Percentiles rank a stretch among this genome's conserved stretches.
Evolutionary conservation across 2,113 vertebrate species (phyloP).

Genomic region (Mesoclemmys tuberculata): DNA sequence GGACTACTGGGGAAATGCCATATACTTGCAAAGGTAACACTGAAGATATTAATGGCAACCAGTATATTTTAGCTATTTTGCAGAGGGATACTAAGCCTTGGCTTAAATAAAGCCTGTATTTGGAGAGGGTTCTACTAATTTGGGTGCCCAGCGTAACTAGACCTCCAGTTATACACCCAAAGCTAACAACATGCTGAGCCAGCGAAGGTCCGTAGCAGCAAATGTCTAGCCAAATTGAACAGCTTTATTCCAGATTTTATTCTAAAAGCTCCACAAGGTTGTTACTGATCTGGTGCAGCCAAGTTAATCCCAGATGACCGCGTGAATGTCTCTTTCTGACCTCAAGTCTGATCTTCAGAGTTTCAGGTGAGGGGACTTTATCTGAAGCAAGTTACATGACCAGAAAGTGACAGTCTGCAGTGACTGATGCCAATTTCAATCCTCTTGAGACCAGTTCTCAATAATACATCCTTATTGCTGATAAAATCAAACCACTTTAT

Average conservation of each 20-base stretch:
- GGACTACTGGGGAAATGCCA: background rate
- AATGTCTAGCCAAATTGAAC: background rate
- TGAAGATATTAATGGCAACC: background rate
- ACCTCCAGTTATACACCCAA: background rate
- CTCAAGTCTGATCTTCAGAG: background rate
- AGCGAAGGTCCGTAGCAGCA: background rate
- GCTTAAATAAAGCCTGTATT: background rate
- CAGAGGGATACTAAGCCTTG: background rate
- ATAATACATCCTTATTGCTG: background rate
- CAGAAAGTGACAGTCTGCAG: background rate
- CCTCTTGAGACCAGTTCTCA: background rate
- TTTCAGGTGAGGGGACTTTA: background rate
- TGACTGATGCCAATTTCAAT: background rate
- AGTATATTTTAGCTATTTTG: background rate
- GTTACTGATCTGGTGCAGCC: background rate
- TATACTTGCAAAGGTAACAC: background rate
- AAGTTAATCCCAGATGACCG: background rate
- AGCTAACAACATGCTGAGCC: background rate
- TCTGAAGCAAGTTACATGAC: background rate
- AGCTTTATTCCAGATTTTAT: background rate
- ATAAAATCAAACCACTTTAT: background rate
- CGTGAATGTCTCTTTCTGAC: background rate
- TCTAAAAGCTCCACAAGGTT: background rate
- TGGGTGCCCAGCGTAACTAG: background rate
- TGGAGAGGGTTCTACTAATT: background rate